phyloP scores from a whole-genome alignment of 2,113 vertebrate species.

The Bos javanicus region DNA sequence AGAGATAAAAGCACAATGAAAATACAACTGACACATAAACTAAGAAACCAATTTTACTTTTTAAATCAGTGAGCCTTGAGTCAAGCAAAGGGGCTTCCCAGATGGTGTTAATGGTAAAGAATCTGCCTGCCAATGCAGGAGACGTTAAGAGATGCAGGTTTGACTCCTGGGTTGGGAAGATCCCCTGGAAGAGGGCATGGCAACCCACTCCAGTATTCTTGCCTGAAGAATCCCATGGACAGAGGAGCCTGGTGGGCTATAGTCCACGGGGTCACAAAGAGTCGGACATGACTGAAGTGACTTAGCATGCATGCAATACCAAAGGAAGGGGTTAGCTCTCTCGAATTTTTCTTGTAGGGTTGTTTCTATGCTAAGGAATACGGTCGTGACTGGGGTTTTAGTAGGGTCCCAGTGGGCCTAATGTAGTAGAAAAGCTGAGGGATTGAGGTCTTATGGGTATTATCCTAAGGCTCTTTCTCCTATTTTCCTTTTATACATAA shows the following conservation, averaged over 20 bases:
- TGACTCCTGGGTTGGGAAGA: not conserved
- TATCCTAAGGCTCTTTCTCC: not conserved
- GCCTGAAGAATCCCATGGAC: not conserved
- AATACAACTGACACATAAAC: not conserved
- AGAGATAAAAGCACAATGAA: not conserved
- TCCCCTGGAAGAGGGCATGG: not conserved
- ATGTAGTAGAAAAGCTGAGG: not conserved
- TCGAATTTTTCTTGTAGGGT: not conserved
- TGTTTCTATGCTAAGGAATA: not conserved
- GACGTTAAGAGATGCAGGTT: not conserved
- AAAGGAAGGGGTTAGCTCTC: conserved; percentile 18
- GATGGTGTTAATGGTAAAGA: not conserved
- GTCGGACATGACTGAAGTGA: not conserved
- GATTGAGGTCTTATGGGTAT: not conserved
- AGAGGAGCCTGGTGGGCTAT: not conserved
- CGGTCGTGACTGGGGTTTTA: not conserved
- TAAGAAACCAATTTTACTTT: not conserved
- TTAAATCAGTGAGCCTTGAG: not conserved
- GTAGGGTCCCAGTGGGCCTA: not conserved
- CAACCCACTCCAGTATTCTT: not conserved
- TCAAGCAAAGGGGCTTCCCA: not conserved
- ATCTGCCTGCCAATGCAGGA: not conserved
- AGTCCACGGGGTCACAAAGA: not conserved
- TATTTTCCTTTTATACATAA: conserved; percentile 10
- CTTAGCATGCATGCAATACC: not conserved